Percentiles rank a stretch among this genome's conserved stretches.
Conservation (phyloP, 2,888 invertebrate genomes). For the Atherix ibis region DNA sequence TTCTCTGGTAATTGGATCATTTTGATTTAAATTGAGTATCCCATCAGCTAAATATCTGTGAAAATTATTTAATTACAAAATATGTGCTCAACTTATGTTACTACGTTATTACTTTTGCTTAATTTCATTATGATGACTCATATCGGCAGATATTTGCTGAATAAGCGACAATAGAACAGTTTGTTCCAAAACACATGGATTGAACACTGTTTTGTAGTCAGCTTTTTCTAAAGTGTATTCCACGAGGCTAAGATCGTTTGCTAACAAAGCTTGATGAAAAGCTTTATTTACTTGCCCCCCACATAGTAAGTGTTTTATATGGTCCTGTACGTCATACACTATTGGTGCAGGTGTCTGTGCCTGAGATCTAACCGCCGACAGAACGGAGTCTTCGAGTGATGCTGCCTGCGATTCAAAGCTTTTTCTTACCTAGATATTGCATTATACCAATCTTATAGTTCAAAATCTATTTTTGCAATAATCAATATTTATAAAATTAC, state of each 20-base stretch:
- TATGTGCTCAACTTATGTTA: too few species aligned
- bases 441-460: background rate
- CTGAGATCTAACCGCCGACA: conserved; percentile 47
- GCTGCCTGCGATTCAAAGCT: conserved; percentile 44
- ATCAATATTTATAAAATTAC: too few species aligned
- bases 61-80: conserved; percentile 10
- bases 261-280: conserved; percentile 77
- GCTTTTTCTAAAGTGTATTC: conserved; percentile 75
- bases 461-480: too few species aligned
- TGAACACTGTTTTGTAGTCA: conserved; percentile 64
- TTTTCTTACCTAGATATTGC: conserved; percentile 22
- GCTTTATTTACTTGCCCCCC: conserved; percentile 71
- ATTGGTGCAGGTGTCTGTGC: conserved; percentile 60
- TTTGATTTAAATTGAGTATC: conserved; percentile 61
- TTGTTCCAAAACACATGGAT: conserved; percentile 63
- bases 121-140: conserved; percentile 65
- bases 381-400: conserved; percentile 40
- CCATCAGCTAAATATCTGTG: conserved; percentile 76
- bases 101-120: conserved; percentile 50
- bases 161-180: conserved; percentile 83
- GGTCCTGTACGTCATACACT: conserved; percentile 42
- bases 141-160: conserved; percentile 84
- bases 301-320: conserved; percentile 49
- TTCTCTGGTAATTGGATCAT: conserved; percentile 62
- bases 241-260: conserved; percentile 74